Conservation (phyloP, 2,797 vertebrate genomes). For the Chelidonichthys spinosus region DNA sequence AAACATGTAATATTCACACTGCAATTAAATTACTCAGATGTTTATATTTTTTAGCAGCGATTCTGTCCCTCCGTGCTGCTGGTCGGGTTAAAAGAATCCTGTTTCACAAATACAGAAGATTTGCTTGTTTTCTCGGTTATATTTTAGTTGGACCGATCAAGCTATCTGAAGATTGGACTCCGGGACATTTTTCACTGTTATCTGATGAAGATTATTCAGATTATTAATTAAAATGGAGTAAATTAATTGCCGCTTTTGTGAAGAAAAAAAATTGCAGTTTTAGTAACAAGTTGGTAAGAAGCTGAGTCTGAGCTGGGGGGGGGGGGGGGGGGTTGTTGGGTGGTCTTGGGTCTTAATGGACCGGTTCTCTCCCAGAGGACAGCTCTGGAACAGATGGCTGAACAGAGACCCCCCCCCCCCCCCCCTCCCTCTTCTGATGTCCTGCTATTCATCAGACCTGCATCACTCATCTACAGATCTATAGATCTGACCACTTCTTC, state of each 20-base stretch:
- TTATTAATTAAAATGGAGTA: not conserved
- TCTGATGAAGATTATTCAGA: not conserved
- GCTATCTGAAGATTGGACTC: not conserved
- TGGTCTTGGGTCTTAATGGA: constrained; percentile 48
- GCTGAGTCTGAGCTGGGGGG: not conserved
- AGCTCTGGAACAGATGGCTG: constrained; percentile 51
- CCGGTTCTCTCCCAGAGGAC: constrained; percentile 38
- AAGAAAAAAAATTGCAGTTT: not conserved
- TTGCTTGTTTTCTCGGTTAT: not conserved
- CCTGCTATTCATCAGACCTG: no score
- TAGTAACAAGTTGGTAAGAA: not conserved
- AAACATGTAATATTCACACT: not conserved
- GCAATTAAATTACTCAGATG: not conserved
- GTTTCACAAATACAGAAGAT: not conserved
- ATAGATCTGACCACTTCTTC: no score
- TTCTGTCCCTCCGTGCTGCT: not conserved
- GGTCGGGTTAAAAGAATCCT: not conserved
- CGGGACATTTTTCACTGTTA: not conserved
- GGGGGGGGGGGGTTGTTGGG: constrained; percentile 23
- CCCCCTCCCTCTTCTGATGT: no score
- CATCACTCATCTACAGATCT: no score
- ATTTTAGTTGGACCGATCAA: not conserved
- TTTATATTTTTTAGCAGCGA: not conserved
- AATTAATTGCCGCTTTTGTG: not conserved
- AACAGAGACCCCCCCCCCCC: no score